These are phyloP conservation scores for Portunus trituberculatus DNA, from an alignment of 1,140 invertebrate genomes.

Conservation along the genomic window DNA sequence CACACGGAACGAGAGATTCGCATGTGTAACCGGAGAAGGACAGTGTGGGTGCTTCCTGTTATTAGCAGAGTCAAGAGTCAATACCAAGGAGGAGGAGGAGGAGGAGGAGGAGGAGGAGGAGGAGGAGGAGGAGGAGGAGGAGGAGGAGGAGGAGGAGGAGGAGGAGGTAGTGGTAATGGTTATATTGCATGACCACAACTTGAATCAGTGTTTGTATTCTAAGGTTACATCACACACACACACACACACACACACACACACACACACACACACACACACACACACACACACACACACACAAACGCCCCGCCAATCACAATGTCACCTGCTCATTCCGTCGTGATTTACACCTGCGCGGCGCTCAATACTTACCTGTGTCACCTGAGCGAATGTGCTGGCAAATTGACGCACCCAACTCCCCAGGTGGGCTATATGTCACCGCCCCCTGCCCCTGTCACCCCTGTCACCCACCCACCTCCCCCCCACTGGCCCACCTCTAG, in stretches of 20 bases:
- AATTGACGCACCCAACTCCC: neutral
- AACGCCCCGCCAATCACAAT: constrained; percentile 17
- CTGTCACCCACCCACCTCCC: too few species aligned
- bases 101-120: neutral
- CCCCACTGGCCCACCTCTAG: too few species aligned
- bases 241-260: constrained; percentile 20
- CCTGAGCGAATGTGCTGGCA: neutral
- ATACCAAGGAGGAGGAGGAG: neutral
- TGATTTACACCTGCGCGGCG: neutral
- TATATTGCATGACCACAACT: neutral
- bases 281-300: constrained; percentile 1
- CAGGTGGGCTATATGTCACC: neutral
- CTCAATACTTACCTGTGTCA: neutral
- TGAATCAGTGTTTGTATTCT: constrained; percentile 4
- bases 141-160: neutral
- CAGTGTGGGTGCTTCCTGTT: neutral
- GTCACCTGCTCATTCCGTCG: neutral
- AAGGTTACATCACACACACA: neutral
- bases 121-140: neutral
- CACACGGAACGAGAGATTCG: neutral
- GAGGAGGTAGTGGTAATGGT: neutral
- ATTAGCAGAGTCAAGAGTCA: neutral
- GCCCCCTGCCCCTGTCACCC: too few species aligned
- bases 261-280: constrained; percentile 10
- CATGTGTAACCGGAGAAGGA: neutral